Evolutionary conservation across 2,113 vertebrate species (phyloP), one percentile per base, ranked within the genome.

Genomic region (Scytalopus superciliaris): DNA sequence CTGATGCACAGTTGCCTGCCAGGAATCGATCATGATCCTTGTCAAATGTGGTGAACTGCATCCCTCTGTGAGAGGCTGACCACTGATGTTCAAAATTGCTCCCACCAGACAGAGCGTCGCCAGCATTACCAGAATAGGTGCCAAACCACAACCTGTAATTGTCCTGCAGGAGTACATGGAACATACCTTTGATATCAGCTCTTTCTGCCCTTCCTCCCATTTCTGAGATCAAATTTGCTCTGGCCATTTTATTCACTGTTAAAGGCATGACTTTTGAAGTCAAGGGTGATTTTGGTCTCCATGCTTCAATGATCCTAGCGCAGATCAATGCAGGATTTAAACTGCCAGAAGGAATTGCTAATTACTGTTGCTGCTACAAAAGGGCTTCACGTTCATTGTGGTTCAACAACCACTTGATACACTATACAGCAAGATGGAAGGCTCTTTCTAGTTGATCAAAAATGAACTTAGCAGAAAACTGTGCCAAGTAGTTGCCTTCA

Each of bases 11-110:
- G 97, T 96, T 99, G 90, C 99, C 99, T 62, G 98, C 96, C 73
- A 98, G 90, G 95, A 98, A 99, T 47, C 98, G 98, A 91, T 99
- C 99, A 3, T 99, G 98, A 86, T 99, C 99, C 96, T 98, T 98
- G 93, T 99, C 99, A 63, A 78, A 97, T 50, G 99, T 99, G 97
- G 98, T 99, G 96, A 99, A 99, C 63, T 97, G 98, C 99, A 99
- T 99, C 62, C 99, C 98, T 50, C 96, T 97, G 94, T 98, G 98
- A 40, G 97, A 98, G 64, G 98, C 96, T 44, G 99, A 99, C 99
- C 99, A 99, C 91, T 98, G 98, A 50, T 98, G 96, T 90, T 98
- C 98, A 97, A 98, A 98, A 57, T 96, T 98, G 31, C 96, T 96
- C 25, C 98, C 98, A 47, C 99, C 98, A 49, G 98, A 98, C 84